phyloP scores from a whole-genome alignment of 2,797 vertebrate species.

The Poecile montanus region DNA sequence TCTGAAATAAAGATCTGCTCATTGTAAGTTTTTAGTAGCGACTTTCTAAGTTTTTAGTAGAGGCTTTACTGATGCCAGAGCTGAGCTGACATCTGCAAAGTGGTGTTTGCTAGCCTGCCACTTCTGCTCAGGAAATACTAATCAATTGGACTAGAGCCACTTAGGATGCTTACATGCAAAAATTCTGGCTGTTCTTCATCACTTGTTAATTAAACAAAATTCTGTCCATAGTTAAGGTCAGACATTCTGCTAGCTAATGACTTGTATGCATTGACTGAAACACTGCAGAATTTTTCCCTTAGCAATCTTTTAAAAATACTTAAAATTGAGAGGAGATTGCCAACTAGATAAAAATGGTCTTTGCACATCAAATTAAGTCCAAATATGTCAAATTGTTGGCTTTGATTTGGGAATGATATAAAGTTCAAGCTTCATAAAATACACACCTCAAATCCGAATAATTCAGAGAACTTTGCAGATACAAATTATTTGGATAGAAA shows the following conservation, averaged over 20 bases:
- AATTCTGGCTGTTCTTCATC: neutral
- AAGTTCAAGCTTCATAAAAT: neutral
- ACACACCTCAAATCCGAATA: neutral
- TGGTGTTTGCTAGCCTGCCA: neutral
- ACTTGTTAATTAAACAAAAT: conserved; percentile 7
- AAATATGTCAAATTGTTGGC: neutral
- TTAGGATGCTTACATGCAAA: neutral
- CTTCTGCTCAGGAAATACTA: neutral
- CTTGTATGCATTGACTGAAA: neutral
- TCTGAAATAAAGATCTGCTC: neutral
- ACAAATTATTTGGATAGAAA: neutral
- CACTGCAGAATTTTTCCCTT: neutral
- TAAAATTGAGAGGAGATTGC: neutral
- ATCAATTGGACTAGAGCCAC: neutral
- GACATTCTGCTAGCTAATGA: neutral
- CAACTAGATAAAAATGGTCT: neutral
- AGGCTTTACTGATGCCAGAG: neutral
- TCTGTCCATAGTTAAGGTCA: neutral
- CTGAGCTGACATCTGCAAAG: neutral
- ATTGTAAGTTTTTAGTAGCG: neutral
- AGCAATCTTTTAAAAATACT: neutral
- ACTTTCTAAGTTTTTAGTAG: neutral
- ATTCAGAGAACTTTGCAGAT: neutral
- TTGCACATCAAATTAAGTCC: neutral
- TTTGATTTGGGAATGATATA: conserved; percentile 29